Percentiles rank a stretch among this genome's conserved stretches.
These are phyloP conservation scores for Lophochroa leadbeateri DNA, from an alignment of 2,113 vertebrate genomes.

Conservation along the genomic window DNA sequence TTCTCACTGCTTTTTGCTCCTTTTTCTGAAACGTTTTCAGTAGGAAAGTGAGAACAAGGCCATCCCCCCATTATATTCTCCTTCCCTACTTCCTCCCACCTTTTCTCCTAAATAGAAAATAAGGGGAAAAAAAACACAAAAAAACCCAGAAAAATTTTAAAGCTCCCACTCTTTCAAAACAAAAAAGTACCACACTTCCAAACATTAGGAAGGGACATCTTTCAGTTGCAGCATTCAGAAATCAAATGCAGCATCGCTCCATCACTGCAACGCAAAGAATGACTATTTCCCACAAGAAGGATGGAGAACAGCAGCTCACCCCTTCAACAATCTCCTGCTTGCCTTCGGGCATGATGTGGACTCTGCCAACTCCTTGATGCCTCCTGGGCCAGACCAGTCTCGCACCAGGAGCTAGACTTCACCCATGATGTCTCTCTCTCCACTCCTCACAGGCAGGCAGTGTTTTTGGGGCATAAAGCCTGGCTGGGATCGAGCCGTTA, in stretches of 20 bases:
- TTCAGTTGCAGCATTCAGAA: background rate
- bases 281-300: background rate
- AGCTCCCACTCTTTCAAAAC: conserved; percentile 21
- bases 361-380: background rate
- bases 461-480: conserved; percentile 36
- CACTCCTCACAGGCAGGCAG: conserved; percentile 17
- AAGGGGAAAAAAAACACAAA: conserved; percentile 6
- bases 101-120: conserved; percentile 56
- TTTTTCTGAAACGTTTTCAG: conserved; percentile 61
- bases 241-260: background rate
- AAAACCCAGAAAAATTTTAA: background rate
- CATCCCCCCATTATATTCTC: conserved; percentile 67
- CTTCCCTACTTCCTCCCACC: conserved; percentile 52
- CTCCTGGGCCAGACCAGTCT: background rate
- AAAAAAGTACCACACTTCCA: conserved; percentile 3
- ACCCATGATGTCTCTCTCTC: background rate
- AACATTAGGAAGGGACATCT: conserved; percentile 15
- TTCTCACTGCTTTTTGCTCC: conserved; percentile 55
- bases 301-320: background rate
- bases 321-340: background rate
- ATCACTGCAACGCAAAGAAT: background rate
- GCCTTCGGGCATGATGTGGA: background rate
- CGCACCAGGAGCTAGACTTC: background rate
- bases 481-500: conserved; percentile 29
- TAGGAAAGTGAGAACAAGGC: conserved; percentile 69